Evolutionary conservation across 1,140 invertebrate genomes (phyloP), one percentile per base, ranked within the genome.

Genomic region (Zeugodacus cucurbitae): DNA sequence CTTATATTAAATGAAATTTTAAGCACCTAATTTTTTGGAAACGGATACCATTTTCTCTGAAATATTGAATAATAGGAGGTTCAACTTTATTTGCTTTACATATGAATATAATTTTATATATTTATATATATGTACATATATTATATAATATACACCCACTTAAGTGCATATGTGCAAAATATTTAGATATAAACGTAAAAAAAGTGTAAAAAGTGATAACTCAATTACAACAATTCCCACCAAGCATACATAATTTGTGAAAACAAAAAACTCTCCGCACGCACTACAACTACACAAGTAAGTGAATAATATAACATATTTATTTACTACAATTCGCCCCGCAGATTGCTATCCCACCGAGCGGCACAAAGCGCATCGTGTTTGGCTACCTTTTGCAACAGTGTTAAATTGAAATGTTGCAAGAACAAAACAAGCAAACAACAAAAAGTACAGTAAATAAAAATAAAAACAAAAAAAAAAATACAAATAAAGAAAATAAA

Each of bases 341-440:
- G 48, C 26, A 48, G 44, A 82, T 29, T 48, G 74, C 20, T 82
- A 44, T 82, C 74, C 74, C 44, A 44, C 74, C 48, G 74, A 26
- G 74, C 74, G 14, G 32, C 11, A 6, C 6, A 57, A 54, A 86
- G 44, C 32, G 14, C 10, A 32, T 7, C 22, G 14, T 41, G 22
- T 32, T 8, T 14, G 44, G 44, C 29, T 86, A 86, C 20, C 58
- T 86, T 86, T 57, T 34, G 29, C 48, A 58, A 59, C 44, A 59
- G 54, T 59, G 48, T 58, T 34, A 59, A 86, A 82, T 82, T 82
- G 74, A 82, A 48, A 82, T 58, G 58, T 59, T 58, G 48, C 85
- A 37, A 86, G 34, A n/a, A 57, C 58, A 58, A 87, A 87, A 87
- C 44, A 29, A 26, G 3, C 82, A 54, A 17, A 86, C 17, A 85